phyloP scores from a whole-genome alignment of 2,888 invertebrate species.

The Tipula unca region DNA sequence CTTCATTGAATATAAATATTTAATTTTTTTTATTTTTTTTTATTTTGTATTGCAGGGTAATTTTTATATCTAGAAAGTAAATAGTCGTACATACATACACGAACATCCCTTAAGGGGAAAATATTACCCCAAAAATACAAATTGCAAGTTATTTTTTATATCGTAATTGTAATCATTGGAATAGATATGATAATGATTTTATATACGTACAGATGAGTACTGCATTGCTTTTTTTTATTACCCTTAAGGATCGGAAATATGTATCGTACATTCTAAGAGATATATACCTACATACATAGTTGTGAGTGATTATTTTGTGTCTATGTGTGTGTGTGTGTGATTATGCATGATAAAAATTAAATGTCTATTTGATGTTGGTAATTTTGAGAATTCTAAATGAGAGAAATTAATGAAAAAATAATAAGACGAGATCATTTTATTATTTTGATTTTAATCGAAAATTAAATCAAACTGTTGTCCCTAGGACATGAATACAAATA shows the following conservation, averaged over 20 bases:
- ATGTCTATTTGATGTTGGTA: not conserved
- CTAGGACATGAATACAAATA: not conserved
- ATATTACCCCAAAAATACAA: not conserved
- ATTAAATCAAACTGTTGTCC: not conserved
- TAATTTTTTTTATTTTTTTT: not conserved
- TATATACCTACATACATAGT: no score
- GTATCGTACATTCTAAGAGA: not conserved
- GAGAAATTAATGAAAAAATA: not conserved
- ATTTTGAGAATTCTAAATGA: not conserved
- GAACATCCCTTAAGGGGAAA: not conserved
- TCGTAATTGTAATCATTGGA: not conserved
- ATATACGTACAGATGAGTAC: not conserved
- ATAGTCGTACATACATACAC: no score
- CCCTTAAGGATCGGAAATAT: not conserved
- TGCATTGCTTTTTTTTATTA: not conserved
- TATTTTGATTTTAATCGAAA: not conserved
- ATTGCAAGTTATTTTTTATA: not conserved
- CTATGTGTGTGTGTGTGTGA: no score
- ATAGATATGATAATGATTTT: not conserved
- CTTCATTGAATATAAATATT: not conserved
- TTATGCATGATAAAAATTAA: not conserved
- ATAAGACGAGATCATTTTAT: not conserved
- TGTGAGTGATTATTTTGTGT: no score
- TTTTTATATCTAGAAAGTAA: not conserved
- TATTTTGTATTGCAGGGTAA: not conserved